phyloP scores from a whole-genome alignment of 2,113 vertebrate genomes.

The rat (Rattus norvegicus) region DNA sequence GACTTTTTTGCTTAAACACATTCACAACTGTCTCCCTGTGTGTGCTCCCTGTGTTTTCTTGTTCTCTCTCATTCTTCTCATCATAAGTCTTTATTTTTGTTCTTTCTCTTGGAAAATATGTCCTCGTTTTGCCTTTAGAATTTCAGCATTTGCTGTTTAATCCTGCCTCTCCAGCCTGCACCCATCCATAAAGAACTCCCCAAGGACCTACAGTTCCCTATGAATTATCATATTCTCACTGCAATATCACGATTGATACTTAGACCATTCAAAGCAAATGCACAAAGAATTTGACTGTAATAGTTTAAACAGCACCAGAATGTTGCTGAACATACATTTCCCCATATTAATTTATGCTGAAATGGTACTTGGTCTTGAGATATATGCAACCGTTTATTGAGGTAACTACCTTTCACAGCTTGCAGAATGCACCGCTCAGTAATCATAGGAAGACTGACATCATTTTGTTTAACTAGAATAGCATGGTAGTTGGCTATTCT shows the following conservation, averaged over 20 bases:
- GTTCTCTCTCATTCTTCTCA: not conserved
- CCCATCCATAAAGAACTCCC: not conserved
- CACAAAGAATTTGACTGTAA: not conserved
- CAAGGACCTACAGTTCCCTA: not conserved
- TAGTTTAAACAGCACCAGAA: not conserved
- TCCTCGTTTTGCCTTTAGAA: not conserved
- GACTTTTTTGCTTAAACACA: not conserved
- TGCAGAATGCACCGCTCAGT: conserved; percentile 11
- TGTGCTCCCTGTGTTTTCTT: not conserved
- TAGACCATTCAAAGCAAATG: not conserved
- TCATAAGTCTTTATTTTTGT: conserved; percentile 9
- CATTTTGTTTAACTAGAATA: conserved; percentile 36
- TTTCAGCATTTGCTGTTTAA: not conserved
- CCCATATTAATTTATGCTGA: not conserved
- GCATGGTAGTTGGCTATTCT: not conserved
- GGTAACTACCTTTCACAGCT: not conserved
- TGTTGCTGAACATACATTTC: not conserved
- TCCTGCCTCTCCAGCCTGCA: not conserved
- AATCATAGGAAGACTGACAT: not conserved
- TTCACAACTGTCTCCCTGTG: not conserved
- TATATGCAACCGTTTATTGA: not conserved
- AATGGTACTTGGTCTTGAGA: not conserved
- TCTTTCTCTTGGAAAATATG: conserved; percentile 31
- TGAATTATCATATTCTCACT: not conserved
- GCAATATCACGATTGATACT: not conserved